Base-by-base conservation (phyloP, 2,888 invertebrate genomes). In the Phrixothrix hirtus region DNA sequence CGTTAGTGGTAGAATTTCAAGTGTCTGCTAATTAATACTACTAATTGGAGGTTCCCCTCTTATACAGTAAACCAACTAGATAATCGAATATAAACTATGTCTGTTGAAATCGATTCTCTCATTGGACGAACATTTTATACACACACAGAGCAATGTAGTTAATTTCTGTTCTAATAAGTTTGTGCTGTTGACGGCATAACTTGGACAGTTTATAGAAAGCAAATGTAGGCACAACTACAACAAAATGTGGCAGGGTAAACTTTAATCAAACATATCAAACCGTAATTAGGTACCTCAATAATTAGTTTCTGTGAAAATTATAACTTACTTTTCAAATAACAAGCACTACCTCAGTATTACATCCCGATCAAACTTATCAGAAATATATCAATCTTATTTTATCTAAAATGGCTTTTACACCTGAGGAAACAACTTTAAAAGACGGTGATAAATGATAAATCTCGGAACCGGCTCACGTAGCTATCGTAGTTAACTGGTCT, bases 11-110 rank as follows among this genome's bases (percentile, higher is more conserved):
- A 56, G 48, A 56, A 52, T 70, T 71, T 73, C 72, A 73, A 73
- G 73, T 73, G 72, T 71, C 67, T 73, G 70, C 72, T 73, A 73
- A 73, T 73, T 73, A 73, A 73, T 73, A 72, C 71, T 69, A 72
- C 73, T 73, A 73, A 73, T 73, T 73, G 73, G 72, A 71, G 71
- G 72, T 70, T 71, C 72, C 70, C 71, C 71, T 65, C 61, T 58
- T 51, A 48, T 55, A 45, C 53, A 61, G 52, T 56, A 47, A 60
- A 35, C 59, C 66, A 64, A 46, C 26, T 48, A 39, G 42, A 37
- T 61, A 51, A 32, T 58, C 46, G 31, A 46, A 44, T 35, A 30
- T 17, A 5, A n/a, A 13, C 12, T 12, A 10, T 17, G 29, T 11
- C 6, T 12, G 15, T n/a, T 26, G 9, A 42, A 25, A 14, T 36